These are phyloP conservation scores for Heliconius melpomene DNA, from an alignment of 1,140 invertebrate species.

Conservation along the genomic window DNA sequence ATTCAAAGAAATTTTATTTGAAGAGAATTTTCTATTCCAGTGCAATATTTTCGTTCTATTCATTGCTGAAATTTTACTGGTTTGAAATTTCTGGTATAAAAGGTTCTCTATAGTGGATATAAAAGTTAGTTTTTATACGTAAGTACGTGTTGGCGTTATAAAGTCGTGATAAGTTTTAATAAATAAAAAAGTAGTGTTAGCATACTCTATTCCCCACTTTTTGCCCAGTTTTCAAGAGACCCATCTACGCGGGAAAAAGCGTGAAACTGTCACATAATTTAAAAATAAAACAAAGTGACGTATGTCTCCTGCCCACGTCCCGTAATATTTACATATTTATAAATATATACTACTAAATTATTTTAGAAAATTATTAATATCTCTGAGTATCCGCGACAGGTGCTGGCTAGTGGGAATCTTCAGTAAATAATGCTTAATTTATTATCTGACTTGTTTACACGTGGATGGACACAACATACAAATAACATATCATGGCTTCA, in stretches of 20 bases:
- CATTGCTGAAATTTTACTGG: conserved; percentile 30
- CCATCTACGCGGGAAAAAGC: not conserved
- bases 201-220: too few relatives aligned
- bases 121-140: too few relatives aligned
- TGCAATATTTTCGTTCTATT: conserved; percentile 41
- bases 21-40: conserved; percentile 36
- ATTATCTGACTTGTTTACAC: not conserved
- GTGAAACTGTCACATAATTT: not conserved
- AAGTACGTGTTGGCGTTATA: too few relatives aligned
- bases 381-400: not conserved
- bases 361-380: conserved; percentile 14
- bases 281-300: too few relatives aligned
- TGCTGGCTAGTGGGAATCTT: not conserved
- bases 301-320: too few relatives aligned
- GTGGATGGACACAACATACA: not conserved
- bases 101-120: conserved; percentile 28
- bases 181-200: too few relatives aligned
- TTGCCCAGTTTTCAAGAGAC: too few relatives aligned
- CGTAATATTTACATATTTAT: too few relatives aligned
- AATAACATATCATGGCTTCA: not conserved
- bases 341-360: too few relatives aligned
- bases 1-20: conserved; percentile 1
- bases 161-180: too few relatives aligned
- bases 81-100: conserved; percentile 26
- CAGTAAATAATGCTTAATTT: conserved; percentile 7